phyloP scores from a whole-genome alignment of 2,113 vertebrate genomes.

The Mixornis gularis region DNA sequence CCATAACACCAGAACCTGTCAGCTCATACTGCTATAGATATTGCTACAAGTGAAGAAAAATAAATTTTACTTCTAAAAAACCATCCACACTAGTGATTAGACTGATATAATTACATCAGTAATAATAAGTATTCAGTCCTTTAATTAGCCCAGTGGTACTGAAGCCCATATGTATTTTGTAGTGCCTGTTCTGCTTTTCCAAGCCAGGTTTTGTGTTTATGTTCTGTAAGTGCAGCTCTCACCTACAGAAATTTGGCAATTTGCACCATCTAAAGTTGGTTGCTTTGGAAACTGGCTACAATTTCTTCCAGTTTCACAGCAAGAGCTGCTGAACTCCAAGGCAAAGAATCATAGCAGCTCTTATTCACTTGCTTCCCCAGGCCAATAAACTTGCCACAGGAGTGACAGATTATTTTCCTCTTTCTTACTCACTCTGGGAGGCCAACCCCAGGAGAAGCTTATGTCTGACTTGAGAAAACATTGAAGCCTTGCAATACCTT shows the following conservation, averaged over 20 bases:
- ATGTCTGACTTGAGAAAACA: not conserved
- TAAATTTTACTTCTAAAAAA: not conserved
- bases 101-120: not conserved
- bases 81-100: not conserved
- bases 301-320: slow-evolving; percentile 30
- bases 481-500: not conserved
- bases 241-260: not conserved
- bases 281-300: slow-evolving; percentile 46
- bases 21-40: not conserved
- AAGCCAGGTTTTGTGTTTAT: not conserved
- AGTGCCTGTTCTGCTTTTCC: not conserved
- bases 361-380: not conserved
- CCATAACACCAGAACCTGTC: rapidly evolving
- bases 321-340: not conserved
- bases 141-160: not conserved
- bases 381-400: not conserved
- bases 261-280: not conserved
- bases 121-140: not conserved
- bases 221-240: not conserved
- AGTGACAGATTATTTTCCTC: not conserved
- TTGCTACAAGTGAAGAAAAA: not conserved
- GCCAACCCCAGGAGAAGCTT: not conserved
- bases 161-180: not conserved
- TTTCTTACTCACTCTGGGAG: not conserved
- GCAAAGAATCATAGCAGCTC: not conserved